phyloP scores from a whole-genome alignment of 2,888 invertebrate species.

The Eledona agricola region DNA sequence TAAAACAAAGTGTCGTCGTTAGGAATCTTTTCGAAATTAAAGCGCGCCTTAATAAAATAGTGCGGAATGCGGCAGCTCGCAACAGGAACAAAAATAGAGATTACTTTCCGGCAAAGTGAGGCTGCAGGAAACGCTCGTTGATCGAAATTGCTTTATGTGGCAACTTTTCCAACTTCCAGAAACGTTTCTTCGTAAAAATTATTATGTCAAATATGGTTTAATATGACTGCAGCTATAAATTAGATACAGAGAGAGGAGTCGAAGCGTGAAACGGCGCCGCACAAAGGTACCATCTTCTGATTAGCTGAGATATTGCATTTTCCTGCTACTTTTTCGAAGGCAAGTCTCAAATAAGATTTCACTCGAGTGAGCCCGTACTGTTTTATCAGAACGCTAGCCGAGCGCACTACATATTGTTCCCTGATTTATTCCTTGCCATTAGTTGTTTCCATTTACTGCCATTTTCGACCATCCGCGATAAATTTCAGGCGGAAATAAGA shows the following conservation, averaged over 20 bases:
- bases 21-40: too few species aligned
- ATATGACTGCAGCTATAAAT: conserved; percentile 22
- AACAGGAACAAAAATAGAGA: too few species aligned
- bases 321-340: conserved; percentile 48
- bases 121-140: too few species aligned
- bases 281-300: conserved; percentile 30
- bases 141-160: too few species aligned
- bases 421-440: conserved; percentile 55
- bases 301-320: conserved; percentile 40
- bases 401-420: conserved; percentile 51
- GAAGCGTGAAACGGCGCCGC: conserved; percentile 18
- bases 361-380: conserved; percentile 48
- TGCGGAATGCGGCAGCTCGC: too few species aligned
- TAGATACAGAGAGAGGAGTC: conserved; percentile 5
- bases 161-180: too few species aligned
- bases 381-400: conserved; percentile 48
- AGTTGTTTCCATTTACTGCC: conserved; percentile 54
- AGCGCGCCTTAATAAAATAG: too few species aligned
- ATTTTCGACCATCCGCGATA: conserved; percentile 48
- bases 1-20: too few species aligned
- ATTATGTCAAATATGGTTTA: too few species aligned
- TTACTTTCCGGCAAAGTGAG: too few species aligned
- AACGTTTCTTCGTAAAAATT: too few species aligned
- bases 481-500: conserved; percentile 47
- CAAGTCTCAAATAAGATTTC: conserved; percentile 52